phyloP scores from a whole-genome alignment of 2,888 invertebrate genomes.

The Oscheius sp. region DNA sequence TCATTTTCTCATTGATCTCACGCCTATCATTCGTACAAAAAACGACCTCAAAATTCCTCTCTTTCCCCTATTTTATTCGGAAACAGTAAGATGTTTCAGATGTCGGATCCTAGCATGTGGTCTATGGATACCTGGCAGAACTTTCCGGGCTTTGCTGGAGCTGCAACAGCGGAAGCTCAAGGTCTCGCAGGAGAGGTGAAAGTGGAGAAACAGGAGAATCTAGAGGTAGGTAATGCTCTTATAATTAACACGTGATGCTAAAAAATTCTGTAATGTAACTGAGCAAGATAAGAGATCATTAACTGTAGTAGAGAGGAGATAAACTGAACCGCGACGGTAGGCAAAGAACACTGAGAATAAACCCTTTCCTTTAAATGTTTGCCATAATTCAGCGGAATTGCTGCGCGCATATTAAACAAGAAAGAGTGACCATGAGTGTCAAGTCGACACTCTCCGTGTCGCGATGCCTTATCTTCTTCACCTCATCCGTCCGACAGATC shows the following conservation, averaged over 20 bases:
- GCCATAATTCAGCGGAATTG: constrained; percentile 35
- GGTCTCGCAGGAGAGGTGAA: constrained; percentile 23
- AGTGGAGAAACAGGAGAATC: constrained; percentile 33
- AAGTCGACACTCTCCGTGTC: constrained; percentile 4
- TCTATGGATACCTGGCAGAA: constrained; percentile 22
- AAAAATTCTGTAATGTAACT: not conserved
- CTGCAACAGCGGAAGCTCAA: not conserved
- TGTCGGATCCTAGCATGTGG: constrained; percentile 34
- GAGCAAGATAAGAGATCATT: constrained; percentile 3
- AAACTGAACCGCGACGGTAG: not conserved
- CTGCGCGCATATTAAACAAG: constrained; percentile 35
- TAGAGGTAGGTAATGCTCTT: constrained; percentile 25
- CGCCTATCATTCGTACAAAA: constrained; percentile 30
- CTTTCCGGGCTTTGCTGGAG: constrained; percentile 5
- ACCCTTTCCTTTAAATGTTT: constrained; percentile 26
- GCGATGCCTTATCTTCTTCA: constrained; percentile 10
- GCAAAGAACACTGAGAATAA: constrained; percentile 3
- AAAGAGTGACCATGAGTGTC: constrained; percentile 32
- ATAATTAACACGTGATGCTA: not conserved
- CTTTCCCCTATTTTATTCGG: not conserved
- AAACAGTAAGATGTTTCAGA: not conserved
- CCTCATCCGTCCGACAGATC: not conserved
- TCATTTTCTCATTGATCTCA: constrained; percentile 34
- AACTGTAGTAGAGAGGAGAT: not conserved
- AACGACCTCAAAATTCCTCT: constrained; percentile 16